Base-by-base conservation (phyloP, 1,140 invertebrate species). In the Trichogramma pretiosum region DNA sequence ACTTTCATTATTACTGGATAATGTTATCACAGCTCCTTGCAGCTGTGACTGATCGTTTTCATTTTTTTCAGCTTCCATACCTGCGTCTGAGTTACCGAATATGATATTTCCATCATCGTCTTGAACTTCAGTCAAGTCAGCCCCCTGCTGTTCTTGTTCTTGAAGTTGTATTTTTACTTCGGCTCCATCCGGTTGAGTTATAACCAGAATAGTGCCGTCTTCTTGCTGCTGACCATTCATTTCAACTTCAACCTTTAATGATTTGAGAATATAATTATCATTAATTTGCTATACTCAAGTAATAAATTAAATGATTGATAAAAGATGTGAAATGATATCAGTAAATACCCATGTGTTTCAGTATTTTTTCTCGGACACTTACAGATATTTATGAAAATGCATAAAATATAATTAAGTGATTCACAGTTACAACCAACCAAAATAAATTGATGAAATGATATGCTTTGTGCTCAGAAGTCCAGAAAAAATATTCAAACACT, bases 11-110 rank as follows among this genome's bases (percentile, higher is more conserved):
- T 22, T 32, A 0, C 54, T 32, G 1, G 61, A 49, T 0, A 71
- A 46, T 43, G 65, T 65, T 9, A 67, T 58, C 3, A 63, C 63
- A 0, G 67, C 57, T 1, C 68, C 62, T 0, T 49, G 51, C 17
- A 48, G 37, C 37, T 50, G 17, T 49, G 19, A 0, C 51, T 24
- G 44, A 0, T 46, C 45, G 2, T 51, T 32, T n/a, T 13, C 33
- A 16, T 42, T 28, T 3, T 64, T 68, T 19, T 48, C 55, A 11
- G 55, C 56, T 16, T 56, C 44, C 24, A 61, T 38, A 1, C 42
- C 41, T 5, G 59, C 54, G 3, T 57, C 57, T 1, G 54, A 58
- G 5, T 51, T 24, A 3, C 64, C 68, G 30, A 72, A 71, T 26
- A 71, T 67, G 37, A 68, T 64, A 1, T 54, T 17, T 56, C 55